Evolutionary conservation across 2,888 invertebrate species (phyloP).

Genomic region (Drosophila antonietae): DNA sequence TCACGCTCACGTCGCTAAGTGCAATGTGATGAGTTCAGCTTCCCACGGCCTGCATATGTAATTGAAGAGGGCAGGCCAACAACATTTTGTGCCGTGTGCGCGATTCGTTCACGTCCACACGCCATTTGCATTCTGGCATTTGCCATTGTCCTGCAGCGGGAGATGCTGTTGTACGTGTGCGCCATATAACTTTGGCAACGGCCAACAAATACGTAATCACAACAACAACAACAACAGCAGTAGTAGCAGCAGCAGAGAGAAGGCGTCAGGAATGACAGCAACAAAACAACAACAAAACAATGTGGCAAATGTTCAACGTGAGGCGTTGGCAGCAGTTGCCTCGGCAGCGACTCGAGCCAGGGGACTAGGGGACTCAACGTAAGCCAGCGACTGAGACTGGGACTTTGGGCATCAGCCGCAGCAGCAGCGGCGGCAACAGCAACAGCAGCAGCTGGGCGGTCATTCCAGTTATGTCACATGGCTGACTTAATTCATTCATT

Average conservation of each 20-base stretch:
- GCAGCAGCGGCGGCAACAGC: neutral
- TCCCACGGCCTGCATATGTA: constrained; percentile 16
- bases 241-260: constrained; percentile 28
- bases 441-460: constrained; percentile 30
- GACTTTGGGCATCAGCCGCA: constrained; percentile 24
- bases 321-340: constrained; percentile 34
- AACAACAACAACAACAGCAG: constrained; percentile 52
- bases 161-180: constrained; percentile 54
- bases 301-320: constrained; percentile 72
- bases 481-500: constrained; percentile 78
- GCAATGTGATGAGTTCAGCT: constrained; percentile 18
- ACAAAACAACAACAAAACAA: constrained; percentile 72
- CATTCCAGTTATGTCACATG: constrained; percentile 78
- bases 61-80: constrained; percentile 23
- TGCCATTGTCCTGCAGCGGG: constrained; percentile 58
- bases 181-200: constrained; percentile 59
- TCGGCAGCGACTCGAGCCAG: constrained; percentile 1
- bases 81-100: constrained; percentile 50
- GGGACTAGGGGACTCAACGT: constrained; percentile 13
- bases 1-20: constrained; percentile 12
- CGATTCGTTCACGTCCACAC: constrained; percentile 60
- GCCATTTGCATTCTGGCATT: constrained; percentile 73
- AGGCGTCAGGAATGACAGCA: constrained; percentile 56
- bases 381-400: constrained; percentile 20
- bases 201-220: constrained; percentile 55